Evolutionary conservation across 2,888 invertebrate species (phyloP).

Genomic region (Andrena camellia): DNA sequence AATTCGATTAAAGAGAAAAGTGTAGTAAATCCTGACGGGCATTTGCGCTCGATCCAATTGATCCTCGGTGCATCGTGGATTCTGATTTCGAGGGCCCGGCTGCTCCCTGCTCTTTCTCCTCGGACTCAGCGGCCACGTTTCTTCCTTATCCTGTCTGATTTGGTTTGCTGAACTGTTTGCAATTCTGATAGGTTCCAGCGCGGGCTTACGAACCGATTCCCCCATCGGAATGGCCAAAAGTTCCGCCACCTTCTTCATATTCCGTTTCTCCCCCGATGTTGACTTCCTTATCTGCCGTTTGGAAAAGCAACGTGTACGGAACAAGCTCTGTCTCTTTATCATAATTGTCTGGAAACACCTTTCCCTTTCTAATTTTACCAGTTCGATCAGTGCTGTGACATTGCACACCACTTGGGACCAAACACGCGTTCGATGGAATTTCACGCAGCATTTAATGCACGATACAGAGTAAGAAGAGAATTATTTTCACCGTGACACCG

Average conservation of each 20-base stretch:
- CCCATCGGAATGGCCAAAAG: conserved; percentile 67
- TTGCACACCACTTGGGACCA: background rate
- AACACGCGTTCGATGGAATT: no score
- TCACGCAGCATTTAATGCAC: no score
- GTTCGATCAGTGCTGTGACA: background rate
- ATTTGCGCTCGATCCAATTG: conserved; percentile 13
- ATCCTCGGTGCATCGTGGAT: conserved; percentile 7
- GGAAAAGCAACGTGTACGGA: conserved; percentile 1
- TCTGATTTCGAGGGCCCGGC: background rate
- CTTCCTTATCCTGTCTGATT: conserved; percentile 56
- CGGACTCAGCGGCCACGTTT: conserved; percentile 43
- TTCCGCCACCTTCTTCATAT: conserved; percentile 74
- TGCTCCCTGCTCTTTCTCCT: conserved; percentile 47
- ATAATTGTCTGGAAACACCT: background rate
- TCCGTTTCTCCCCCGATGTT: conserved; percentile 69
- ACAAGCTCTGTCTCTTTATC: background rate
- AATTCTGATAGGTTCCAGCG: conserved; percentile 69
- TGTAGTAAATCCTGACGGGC: background rate
- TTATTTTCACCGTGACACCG: background rate
- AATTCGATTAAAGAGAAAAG: conserved; percentile 1
- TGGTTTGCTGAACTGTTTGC: conserved; percentile 61
- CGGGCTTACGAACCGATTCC: conserved; percentile 62
- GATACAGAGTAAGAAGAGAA: background rate
- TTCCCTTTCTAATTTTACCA: background rate
- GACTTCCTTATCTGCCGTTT: conserved; percentile 70